These are phyloP conservation scores for Drosophila fuyamai DNA, from an alignment of 1,140 invertebrate species.

Conservation along the genomic window DNA sequence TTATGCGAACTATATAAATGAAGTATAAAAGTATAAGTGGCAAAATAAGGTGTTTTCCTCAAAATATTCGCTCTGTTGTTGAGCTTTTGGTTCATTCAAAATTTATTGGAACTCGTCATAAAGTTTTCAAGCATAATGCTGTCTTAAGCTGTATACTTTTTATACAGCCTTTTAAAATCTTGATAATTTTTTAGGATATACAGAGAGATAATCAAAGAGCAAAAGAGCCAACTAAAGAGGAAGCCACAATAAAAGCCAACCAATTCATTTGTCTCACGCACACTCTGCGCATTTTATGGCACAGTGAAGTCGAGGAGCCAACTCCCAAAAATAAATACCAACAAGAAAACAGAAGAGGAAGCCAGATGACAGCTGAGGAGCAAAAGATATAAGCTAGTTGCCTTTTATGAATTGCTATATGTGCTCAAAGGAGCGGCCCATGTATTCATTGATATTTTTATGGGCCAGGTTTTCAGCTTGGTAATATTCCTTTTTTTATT, in stretches of 20 bases:
- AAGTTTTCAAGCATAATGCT: too few species aligned
- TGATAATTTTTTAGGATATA: neutral
- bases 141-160: too few species aligned
- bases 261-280: constrained; percentile 60
- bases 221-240: neutral
- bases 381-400: constrained; percentile 44
- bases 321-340: constrained; percentile 59
- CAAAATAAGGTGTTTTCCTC: too few species aligned
- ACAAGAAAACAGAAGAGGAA: constrained; percentile 17
- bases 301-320: constrained; percentile 18
- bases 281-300: constrained; percentile 4
- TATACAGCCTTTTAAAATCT: too few species aligned
- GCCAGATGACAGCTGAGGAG: constrained; percentile 16
- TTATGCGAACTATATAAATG: too few species aligned
- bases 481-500: constrained; percentile 34
- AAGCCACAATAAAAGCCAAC: constrained; percentile 44
- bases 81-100: too few species aligned
- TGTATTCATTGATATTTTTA: constrained; percentile 78
- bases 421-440: constrained; percentile 23
- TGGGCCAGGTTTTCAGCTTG: constrained; percentile 46
- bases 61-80: too few species aligned
- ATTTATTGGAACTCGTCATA: too few species aligned
- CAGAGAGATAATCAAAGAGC: neutral
- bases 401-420: constrained; percentile 51
- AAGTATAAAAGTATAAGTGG: too few species aligned